Conservation (phyloP, 30 jellyfish, hydroid and myxozoan genomes). For the Chrysaora quinquecirrha region DNA sequence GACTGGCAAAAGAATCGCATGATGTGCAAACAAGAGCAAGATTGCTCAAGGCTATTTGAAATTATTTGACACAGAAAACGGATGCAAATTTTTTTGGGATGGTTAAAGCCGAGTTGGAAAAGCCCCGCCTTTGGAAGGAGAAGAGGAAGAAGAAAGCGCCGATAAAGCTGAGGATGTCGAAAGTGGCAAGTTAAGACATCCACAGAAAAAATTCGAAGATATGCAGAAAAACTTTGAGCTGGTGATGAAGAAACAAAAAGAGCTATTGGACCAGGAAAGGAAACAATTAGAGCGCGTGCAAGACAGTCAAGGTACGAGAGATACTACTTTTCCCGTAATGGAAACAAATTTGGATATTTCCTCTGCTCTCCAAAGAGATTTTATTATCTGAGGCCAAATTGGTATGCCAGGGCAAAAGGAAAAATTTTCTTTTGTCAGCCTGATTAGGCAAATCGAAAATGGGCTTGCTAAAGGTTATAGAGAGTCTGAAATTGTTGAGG, state of each 20-base stretch:
- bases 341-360: background rate
- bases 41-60: background rate
- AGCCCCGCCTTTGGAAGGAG: constrained; percentile 29
- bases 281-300: background rate
- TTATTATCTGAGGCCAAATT: constrained; percentile 17
- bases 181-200: background rate
- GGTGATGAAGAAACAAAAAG: constrained; percentile 21
- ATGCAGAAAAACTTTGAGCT: constrained; percentile 7
- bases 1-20: background rate
- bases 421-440: constrained; percentile 28
- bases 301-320: constrained; percentile 38
- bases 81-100: constrained; percentile 2
- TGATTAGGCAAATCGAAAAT: constrained; percentile 23
- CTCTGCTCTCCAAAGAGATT: constrained; percentile 33
- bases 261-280: constrained; percentile 7
- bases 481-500: constrained; percentile 37
- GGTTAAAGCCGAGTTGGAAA: constrained; percentile 17
- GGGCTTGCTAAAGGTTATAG: constrained; percentile 31
- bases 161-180: constrained; percentile 4
- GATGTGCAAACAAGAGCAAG: constrained; percentile 30
- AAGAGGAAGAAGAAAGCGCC: background rate
- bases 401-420: constrained; percentile 35
- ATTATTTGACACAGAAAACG: constrained; percentile 2
- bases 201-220: background rate
- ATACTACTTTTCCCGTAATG: background rate